Evolutionary conservation across 1,140 invertebrate species (phyloP).

Genomic region (Apis laboriosa): DNA sequence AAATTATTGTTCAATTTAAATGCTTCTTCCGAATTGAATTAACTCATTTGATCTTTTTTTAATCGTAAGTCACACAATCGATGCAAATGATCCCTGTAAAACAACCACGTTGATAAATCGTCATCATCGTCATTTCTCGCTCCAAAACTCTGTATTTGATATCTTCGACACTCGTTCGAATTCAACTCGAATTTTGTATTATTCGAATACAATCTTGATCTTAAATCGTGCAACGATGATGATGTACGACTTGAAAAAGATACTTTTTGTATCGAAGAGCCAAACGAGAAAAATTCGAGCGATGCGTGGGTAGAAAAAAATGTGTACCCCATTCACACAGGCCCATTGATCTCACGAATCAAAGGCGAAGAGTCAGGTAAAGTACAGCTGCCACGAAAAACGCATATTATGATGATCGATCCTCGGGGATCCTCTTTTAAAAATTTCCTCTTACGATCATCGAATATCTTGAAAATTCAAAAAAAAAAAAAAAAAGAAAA

Average conservation of each 20-base stretch:
- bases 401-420: constrained; percentile 57
- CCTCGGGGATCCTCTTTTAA: not conserved
- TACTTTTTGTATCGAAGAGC: constrained; percentile 15
- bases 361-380: constrained; percentile 58
- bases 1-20: too few relatives aligned
- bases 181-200: rapidly evolving
- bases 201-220: too few relatives aligned
- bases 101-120: too few relatives aligned
- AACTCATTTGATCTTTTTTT: too few relatives aligned
- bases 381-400: constrained; percentile 60
- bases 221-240: not conserved
- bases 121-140: too few relatives aligned
- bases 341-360: constrained; percentile 59
- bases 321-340: constrained; percentile 59
- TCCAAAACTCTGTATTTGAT: too few relatives aligned
- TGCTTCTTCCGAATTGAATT: too few relatives aligned
- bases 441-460: not conserved
- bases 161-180: too few relatives aligned
- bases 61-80: too few relatives aligned
- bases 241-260: not conserved
- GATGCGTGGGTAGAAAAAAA: constrained; percentile 66
- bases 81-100: too few relatives aligned
- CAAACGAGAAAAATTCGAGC: constrained; percentile 50
- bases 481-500: too few relatives aligned
- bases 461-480: not conserved